A percentile compares a stretch with the other conserved stretches of the same genome.
phyloP scores from a whole-genome alignment of 2,888 invertebrate genomes.

The Crioceris asparagi region DNA sequence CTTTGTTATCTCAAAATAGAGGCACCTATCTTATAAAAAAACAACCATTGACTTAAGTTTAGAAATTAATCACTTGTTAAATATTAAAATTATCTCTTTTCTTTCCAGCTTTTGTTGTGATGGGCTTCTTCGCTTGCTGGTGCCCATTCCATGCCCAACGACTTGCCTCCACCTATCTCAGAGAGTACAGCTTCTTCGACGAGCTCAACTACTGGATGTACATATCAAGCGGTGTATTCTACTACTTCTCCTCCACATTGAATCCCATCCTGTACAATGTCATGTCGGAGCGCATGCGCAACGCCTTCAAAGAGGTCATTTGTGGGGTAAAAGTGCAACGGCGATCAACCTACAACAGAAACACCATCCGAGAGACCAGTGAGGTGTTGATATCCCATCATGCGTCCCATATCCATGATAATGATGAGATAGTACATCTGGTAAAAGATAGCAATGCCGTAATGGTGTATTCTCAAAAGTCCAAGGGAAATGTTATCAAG shows the following conservation, averaged over 20 bases:
- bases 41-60: no score
- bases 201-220: constrained; percentile 69
- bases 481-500: no score
- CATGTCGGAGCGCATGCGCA: constrained; percentile 64
- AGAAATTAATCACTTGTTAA: no score
- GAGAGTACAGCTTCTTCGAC: constrained; percentile 49
- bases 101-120: constrained; percentile 89
- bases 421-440: no score
- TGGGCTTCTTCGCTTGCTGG: constrained; percentile 93
- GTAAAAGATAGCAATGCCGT: no score
- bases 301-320: constrained; percentile 65
- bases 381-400: background rate
- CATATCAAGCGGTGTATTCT: constrained; percentile 67
- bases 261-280: constrained; percentile 82
- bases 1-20: no score
- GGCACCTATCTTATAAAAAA: no score
- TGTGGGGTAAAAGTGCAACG: constrained; percentile 42
- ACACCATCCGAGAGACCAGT: background rate
- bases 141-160: constrained; percentile 92
- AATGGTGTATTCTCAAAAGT: no score
- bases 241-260: constrained; percentile 68
- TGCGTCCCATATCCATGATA: no score
- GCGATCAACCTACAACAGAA: background rate
- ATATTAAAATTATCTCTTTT: no score
- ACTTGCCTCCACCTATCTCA: constrained; percentile 68